These are phyloP conservation scores for Mesembrinibis cayennensis DNA, from an alignment of 2,113 vertebrate genomes.

Conservation along the genomic window DNA sequence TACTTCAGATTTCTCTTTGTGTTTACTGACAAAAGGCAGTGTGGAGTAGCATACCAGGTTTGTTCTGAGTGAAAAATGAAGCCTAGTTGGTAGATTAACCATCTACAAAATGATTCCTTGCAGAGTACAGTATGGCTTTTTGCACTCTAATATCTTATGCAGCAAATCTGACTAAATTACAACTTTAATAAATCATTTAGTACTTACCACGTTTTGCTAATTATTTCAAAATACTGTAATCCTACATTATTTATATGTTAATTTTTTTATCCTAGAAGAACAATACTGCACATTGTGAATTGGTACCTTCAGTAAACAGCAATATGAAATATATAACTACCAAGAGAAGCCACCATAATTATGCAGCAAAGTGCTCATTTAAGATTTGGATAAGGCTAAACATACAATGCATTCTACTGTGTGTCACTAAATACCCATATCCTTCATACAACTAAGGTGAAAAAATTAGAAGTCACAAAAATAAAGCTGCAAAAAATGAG, in stretches of 20 bases:
- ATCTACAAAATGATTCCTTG: slow-evolving; percentile 53
- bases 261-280: slow-evolving; percentile 60
- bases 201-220: slow-evolving; percentile 61
- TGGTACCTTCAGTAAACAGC: slow-evolving; percentile 38
- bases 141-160: slow-evolving; percentile 47
- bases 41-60: slow-evolving; percentile 38
- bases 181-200: slow-evolving; percentile 65
- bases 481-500: slow-evolving; percentile 22
- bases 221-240: slow-evolving; percentile 69
- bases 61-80: slow-evolving; percentile 71
- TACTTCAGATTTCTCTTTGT: slow-evolving; percentile 76
- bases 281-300: slow-evolving; percentile 1
- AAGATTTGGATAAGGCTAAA: slow-evolving; percentile 55
- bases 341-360: slow-evolving; percentile 40
- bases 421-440: slow-evolving; percentile 11
- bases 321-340: slow-evolving; percentile 17
- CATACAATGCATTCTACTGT: background rate
- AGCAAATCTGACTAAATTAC: slow-evolving; percentile 53
- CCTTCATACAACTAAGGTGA: slow-evolving; percentile 27
- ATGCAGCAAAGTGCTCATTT: slow-evolving; percentile 30
- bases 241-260: slow-evolving; percentile 59
- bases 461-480: slow-evolving; percentile 46
- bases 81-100: slow-evolving; percentile 52
- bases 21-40: slow-evolving; percentile 74
- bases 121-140: slow-evolving; percentile 24